Conservation (phyloP, 1,140 invertebrate species). For the Drosophila suzukii region DNA sequence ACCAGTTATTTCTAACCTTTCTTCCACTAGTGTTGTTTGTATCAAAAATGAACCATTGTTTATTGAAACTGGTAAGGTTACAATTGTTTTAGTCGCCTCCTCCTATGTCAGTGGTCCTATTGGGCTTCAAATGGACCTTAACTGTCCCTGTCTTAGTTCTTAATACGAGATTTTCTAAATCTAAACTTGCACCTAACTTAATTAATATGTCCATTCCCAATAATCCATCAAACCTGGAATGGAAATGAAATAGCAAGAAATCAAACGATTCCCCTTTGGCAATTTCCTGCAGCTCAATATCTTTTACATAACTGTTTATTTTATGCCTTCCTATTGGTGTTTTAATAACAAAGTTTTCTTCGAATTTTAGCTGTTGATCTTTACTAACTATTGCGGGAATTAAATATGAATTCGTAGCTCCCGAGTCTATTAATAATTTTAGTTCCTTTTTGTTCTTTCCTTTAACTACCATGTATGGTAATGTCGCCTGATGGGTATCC, state of each 20-base stretch:
- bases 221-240: too few relatives aligned
- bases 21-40: too few relatives aligned
- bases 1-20: too few relatives aligned
- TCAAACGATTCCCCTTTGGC: constrained; percentile 6
- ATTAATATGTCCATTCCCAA: constrained; percentile 13
- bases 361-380: background rate
- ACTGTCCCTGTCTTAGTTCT: constrained; percentile 7
- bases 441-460: background rate
- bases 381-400: too few relatives aligned
- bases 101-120: too few relatives aligned
- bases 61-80: too few relatives aligned
- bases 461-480: constrained; percentile 9
- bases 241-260: constrained; percentile 4
- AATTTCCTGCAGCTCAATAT: constrained; percentile 8
- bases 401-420: too few relatives aligned
- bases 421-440: constrained; percentile 5
- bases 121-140: too few relatives aligned
- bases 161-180: constrained; percentile 11
- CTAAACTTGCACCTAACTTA: constrained; percentile 6
- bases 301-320: constrained; percentile 1
- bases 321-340: constrained; percentile 1
- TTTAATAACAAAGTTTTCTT: constrained; percentile 4
- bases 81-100: too few relatives aligned
- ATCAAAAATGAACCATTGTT: too few relatives aligned
- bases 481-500: constrained; percentile 6